Percentiles rank a stretch among this genome's conserved stretches.
These are phyloP conservation scores for Petrolisthes cinctipes DNA, from an alignment of 2,888 invertebrate genomes.

Conservation along the genomic window DNA sequence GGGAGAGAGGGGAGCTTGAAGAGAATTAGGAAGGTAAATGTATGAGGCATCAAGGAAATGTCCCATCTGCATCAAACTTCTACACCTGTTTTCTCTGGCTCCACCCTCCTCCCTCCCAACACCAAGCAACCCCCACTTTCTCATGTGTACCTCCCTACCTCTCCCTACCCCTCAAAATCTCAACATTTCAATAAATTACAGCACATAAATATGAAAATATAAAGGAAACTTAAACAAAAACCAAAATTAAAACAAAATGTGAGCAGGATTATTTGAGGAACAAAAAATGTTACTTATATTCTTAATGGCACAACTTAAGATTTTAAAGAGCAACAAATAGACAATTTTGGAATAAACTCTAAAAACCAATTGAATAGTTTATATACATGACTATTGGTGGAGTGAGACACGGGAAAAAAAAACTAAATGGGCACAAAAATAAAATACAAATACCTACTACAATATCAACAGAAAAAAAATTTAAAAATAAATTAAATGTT, in stretches of 20 bases:
- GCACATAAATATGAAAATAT: constrained; percentile 55
- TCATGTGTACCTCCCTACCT: not conserved
- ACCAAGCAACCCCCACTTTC: not conserved
- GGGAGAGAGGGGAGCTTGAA: not conserved
- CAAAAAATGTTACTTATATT: constrained; percentile 42
- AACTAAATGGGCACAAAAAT: constrained; percentile 35
- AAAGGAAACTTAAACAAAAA: constrained; percentile 55
- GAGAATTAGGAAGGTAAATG: not conserved
- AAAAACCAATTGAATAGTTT: constrained; percentile 58
- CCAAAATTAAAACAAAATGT: constrained; percentile 41
- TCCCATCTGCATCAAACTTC: not conserved
- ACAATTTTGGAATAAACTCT: constrained; percentile 63
- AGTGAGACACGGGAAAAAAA: constrained; percentile 35
- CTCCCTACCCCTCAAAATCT: constrained; percentile 31
- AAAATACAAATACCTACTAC: constrained; percentile 34
- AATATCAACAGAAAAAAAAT: constrained; percentile 28
- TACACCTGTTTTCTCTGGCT: not conserved
- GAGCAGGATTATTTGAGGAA: constrained; percentile 36
- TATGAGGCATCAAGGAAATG: not conserved
- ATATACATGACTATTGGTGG: constrained; percentile 62
- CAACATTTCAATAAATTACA: constrained; percentile 60
- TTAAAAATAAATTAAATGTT: constrained; percentile 46
- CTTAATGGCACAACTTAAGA: constrained; percentile 60
- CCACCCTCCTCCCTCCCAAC: not conserved
- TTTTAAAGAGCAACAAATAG: constrained; percentile 55